phyloP scores from a whole-genome alignment of 1,140 invertebrate genomes.

The Drosophila subpulchrella region DNA sequence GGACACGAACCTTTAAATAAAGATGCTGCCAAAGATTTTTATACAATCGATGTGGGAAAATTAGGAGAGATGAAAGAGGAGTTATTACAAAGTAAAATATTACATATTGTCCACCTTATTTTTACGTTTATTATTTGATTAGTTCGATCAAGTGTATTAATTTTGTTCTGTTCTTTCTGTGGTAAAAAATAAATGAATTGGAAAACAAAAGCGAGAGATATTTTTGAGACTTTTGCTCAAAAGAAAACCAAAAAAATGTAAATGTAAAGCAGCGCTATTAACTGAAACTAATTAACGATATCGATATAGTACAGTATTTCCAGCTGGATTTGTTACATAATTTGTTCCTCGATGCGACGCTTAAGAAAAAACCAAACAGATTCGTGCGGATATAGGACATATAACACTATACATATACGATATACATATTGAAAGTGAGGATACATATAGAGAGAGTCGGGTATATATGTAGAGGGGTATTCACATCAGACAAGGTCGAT shows the following conservation, averaged over 20 bases:
- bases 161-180: constrained; percentile 46
- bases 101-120: constrained; percentile 30
- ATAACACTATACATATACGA: constrained; percentile 72
- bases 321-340: constrained; percentile 49
- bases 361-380: constrained; percentile 28
- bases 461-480: constrained; percentile 18
- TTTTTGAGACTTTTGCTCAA: constrained; percentile 65
- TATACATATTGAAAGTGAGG: constrained; percentile 66
- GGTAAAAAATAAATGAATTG: constrained; percentile 42
- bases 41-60: constrained; percentile 52
- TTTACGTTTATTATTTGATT: constrained; percentile 33
- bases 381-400: constrained; percentile 33
- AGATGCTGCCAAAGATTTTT: constrained; percentile 79
- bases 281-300: constrained; percentile 31
- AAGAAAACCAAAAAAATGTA: constrained; percentile 4
- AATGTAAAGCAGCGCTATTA: constrained; percentile 24
- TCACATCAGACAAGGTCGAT: constrained; percentile 53
- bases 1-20: constrained; percentile 35
- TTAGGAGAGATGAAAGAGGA: constrained; percentile 17
- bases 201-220: constrained; percentile 34
- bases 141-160: constrained; percentile 42
- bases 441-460: constrained; percentile 39
- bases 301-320: constrained; percentile 42
- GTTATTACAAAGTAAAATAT: constrained; percentile 50
- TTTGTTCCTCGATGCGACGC: constrained; percentile 71